Percentiles rank a stretch among this genome's conserved stretches.
Conservation (phyloP, 2,888 invertebrate genomes). For the Timema podura region DNA sequence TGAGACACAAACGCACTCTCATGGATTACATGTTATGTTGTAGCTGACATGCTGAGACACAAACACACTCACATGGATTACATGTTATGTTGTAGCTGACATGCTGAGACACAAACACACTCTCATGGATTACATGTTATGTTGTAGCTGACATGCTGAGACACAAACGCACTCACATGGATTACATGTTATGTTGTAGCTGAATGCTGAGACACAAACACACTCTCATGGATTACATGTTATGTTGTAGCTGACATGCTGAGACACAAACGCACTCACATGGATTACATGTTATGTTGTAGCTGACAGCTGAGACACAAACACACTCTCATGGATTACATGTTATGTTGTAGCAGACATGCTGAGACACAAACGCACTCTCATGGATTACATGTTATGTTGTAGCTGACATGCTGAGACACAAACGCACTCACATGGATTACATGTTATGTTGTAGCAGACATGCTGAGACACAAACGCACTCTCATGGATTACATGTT, state of each 20-base stretch:
- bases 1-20: slow-evolving; percentile 42
- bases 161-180: slow-evolving; percentile 43
- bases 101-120: slow-evolving; percentile 41
- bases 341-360: slow-evolving; percentile 39
- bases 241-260: slow-evolving; percentile 40
- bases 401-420: slow-evolving; percentile 42
- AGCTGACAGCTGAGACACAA: slow-evolving; percentile 43
- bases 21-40: slow-evolving; percentile 34
- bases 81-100: slow-evolving; percentile 38
- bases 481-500: slow-evolving; percentile 39
- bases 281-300: slow-evolving; percentile 32
- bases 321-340: slow-evolving; percentile 40
- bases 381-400: slow-evolving; percentile 36
- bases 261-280: slow-evolving; percentile 42
- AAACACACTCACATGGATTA: slow-evolving; percentile 40
- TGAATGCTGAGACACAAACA: slow-evolving; percentile 42
- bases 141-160: slow-evolving; percentile 42
- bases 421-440: slow-evolving; percentile 42
- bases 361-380: slow-evolving; percentile 41
- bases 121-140: slow-evolving; percentile 38
- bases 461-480: slow-evolving; percentile 41
- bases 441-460: slow-evolving; percentile 36
- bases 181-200: slow-evolving; percentile 34
- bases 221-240: slow-evolving; percentile 39
- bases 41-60: slow-evolving; percentile 43